phyloP scores from a whole-genome alignment of 2,888 invertebrate species.

The Oxytorus armatus region DNA sequence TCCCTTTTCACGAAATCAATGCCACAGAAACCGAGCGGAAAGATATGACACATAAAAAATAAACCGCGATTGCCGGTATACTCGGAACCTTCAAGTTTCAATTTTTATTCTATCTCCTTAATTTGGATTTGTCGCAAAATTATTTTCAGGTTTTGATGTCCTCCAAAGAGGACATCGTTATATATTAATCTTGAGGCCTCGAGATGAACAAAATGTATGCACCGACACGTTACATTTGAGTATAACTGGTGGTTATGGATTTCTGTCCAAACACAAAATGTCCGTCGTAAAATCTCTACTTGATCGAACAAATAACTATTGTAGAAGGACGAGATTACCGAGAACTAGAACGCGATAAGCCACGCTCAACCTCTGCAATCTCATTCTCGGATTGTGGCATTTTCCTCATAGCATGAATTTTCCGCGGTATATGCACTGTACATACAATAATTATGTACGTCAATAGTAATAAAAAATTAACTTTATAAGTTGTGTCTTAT shows the following conservation, averaged over 20 bases:
- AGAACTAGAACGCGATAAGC: conserved; percentile 51
- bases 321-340: conserved; percentile 35
- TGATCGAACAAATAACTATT: not conserved
- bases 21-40: too few relatives aligned
- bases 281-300: conserved; percentile 23
- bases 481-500: too few relatives aligned
- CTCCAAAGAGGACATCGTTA: not conserved
- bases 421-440: not conserved
- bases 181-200: not conserved
- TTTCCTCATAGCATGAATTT: conserved; percentile 6
- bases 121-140: not conserved
- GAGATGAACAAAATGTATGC: conserved; percentile 22
- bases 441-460: not conserved
- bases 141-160: not conserved
- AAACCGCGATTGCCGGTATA: not conserved
- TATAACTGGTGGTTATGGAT: conserved; percentile 65
- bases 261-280: conserved; percentile 68
- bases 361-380: conserved; percentile 44
- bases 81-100: not conserved
- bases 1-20: too few relatives aligned
- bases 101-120: not conserved
- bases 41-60: too few relatives aligned
- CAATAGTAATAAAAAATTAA: not conserved
- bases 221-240: conserved; percentile 54
- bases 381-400: conserved; percentile 9